Evolutionary conservation across 1,140 invertebrate genomes (phyloP).

Genomic region (Vanessa tameamea): DNA sequence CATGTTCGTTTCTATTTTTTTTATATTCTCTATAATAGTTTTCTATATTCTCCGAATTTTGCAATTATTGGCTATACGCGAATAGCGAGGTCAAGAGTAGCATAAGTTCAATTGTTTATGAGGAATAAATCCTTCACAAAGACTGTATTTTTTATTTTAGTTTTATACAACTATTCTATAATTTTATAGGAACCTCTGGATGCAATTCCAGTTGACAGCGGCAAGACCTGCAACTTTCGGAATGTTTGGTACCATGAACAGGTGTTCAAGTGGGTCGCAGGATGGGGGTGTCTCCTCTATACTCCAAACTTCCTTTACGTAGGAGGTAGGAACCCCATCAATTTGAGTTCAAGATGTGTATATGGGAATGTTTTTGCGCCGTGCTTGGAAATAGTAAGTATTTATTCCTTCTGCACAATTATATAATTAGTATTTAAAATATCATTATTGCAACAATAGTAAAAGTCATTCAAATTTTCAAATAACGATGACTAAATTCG

Average conservation of each 20-base stretch:
- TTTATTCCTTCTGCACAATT: background rate
- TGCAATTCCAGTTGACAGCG: slow-evolving; percentile 49
- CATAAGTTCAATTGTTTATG: too few species aligned
- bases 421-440: background rate
- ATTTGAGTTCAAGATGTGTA: slow-evolving; percentile 56
- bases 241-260: slow-evolving; percentile 65
- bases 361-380: slow-evolving; percentile 61
- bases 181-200: slow-evolving; percentile 58
- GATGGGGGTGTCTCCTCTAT: slow-evolving; percentile 65
- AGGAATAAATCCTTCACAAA: too few species aligned
- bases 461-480: too few species aligned
- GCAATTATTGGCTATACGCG: too few species aligned
- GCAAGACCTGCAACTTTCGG: slow-evolving; percentile 62
- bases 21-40: too few species aligned
- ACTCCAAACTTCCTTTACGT: slow-evolving; percentile 66
- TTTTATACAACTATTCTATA: background rate
- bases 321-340: slow-evolving; percentile 55
- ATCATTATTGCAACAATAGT: too few species aligned
- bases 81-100: too few species aligned
- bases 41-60: too few species aligned
- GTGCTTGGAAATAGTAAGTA: slow-evolving; percentile 70
- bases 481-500: too few species aligned
- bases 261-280: slow-evolving; percentile 68
- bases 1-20: too few species aligned
- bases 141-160: too few species aligned